A percentile compares a stretch with the other conserved stretches of the same genome.
phyloP scores from a whole-genome alignment of 2,888 invertebrate genomes.

The Catocala fraxini region DNA sequence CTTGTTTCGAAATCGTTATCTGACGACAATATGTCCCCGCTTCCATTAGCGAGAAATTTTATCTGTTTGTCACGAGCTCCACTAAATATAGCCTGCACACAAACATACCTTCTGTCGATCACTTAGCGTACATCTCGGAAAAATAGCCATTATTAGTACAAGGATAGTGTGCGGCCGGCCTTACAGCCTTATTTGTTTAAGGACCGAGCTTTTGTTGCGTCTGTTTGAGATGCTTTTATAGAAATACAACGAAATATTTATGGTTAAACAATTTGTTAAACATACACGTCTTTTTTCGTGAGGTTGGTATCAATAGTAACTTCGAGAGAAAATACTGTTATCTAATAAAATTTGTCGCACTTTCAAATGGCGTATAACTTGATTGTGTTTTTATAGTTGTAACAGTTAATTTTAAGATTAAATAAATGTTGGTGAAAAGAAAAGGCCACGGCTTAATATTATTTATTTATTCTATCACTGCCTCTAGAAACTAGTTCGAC shows the following conservation, averaged over 20 bases:
- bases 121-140: conserved; percentile 55
- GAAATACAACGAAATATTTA: conserved; percentile 54
- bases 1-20: conserved; percentile 69
- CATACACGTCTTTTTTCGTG: conserved; percentile 44
- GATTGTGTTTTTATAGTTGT: no score
- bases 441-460: not conserved
- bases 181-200: conserved; percentile 54
- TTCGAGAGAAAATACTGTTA: no score
- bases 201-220: conserved; percentile 51
- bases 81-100: conserved; percentile 53
- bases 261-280: conserved; percentile 31
- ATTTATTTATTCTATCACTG: conserved; percentile 25
- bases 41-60: conserved; percentile 73
- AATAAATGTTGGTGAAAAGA: not conserved
- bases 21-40: conserved; percentile 53
- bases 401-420: no score
- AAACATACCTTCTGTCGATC: conserved; percentile 56
- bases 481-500: conserved; percentile 40
- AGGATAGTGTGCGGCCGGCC: conserved; percentile 51
- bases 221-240: conserved; percentile 59
- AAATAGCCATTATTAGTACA: conserved; percentile 39
- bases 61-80: conserved; percentile 73
- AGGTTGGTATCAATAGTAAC: no score
- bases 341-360: no score
- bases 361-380: no score